Conservation (phyloP, 2,113 vertebrate species). For the Cebus imitator region DNA sequence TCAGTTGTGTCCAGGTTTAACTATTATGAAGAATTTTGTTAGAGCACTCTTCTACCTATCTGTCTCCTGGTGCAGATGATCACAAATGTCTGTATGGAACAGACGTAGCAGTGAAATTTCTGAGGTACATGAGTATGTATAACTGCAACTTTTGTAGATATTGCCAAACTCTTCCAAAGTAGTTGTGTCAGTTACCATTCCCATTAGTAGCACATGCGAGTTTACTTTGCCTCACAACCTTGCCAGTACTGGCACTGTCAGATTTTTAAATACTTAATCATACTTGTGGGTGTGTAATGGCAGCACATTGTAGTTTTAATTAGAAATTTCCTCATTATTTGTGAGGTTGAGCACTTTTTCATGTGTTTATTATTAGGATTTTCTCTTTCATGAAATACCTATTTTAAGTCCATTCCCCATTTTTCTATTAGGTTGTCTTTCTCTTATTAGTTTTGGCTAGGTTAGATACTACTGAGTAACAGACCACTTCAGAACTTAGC, state of each 20-base stretch:
- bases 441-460: neutral
- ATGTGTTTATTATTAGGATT: neutral
- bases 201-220: neutral
- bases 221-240: neutral
- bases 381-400: neutral
- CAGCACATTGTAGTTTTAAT: neutral
- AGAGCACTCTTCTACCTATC: neutral
- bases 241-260: neutral
- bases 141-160: neutral
- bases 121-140: neutral
- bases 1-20: neutral
- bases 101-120: neutral
- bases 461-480: neutral
- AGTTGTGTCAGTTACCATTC: neutral
- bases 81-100: neutral
- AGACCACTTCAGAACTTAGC: neutral
- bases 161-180: neutral
- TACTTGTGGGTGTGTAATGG: neutral
- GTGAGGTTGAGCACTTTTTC: neutral
- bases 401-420: neutral
- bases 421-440: neutral
- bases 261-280: neutral
- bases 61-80: neutral
- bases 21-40: neutral
- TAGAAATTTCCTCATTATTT: neutral